A percentile compares a stretch with the other conserved stretches of the same genome.
These are phyloP conservation scores for Tachysurus fulvidraco DNA, from an alignment of 2,113 vertebrate genomes.

Conservation along the genomic window DNA sequence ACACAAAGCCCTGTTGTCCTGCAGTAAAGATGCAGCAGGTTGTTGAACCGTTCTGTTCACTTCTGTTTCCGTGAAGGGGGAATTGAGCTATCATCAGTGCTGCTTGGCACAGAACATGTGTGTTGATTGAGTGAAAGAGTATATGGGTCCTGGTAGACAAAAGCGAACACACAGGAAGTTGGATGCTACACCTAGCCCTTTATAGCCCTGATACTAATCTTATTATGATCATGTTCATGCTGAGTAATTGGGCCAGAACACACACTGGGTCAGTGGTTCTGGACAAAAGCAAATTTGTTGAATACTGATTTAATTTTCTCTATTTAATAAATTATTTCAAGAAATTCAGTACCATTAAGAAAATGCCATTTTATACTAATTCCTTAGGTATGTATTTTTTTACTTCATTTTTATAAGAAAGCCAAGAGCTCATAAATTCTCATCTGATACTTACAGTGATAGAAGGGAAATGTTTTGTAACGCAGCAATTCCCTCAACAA, in stretches of 20 bases:
- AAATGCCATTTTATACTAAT: not conserved
- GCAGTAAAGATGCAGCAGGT: constrained; percentile 11
- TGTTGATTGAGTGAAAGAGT: constrained; percentile 45
- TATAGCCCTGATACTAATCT: constrained; percentile 13
- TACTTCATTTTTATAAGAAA: not conserved
- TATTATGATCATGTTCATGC: constrained; percentile 18
- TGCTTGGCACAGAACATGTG: not conserved
- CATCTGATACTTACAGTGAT: not conserved
- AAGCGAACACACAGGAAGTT: constrained; percentile 29
- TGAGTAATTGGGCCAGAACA: constrained; percentile 21
- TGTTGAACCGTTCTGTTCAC: constrained; percentile 28
- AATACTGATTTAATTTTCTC: not conserved
- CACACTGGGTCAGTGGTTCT: constrained; percentile 1
- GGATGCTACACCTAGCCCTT: constrained; percentile 1
- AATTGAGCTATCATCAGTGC: constrained; percentile 37
- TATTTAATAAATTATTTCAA: not conserved
- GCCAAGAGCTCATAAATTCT: not conserved
- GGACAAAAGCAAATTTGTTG: not conserved
- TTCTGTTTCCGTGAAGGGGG: constrained; percentile 24
- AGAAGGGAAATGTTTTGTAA: not conserved
- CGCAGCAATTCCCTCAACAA: not conserved
- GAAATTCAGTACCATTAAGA: not conserved
- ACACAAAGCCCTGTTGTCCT: constrained; percentile 7
- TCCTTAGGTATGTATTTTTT: not conserved
- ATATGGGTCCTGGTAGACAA: constrained; percentile 27